phyloP scores from a whole-genome alignment of 2,797 vertebrate genomes.

The Hippopotamyrus pictus region DNA sequence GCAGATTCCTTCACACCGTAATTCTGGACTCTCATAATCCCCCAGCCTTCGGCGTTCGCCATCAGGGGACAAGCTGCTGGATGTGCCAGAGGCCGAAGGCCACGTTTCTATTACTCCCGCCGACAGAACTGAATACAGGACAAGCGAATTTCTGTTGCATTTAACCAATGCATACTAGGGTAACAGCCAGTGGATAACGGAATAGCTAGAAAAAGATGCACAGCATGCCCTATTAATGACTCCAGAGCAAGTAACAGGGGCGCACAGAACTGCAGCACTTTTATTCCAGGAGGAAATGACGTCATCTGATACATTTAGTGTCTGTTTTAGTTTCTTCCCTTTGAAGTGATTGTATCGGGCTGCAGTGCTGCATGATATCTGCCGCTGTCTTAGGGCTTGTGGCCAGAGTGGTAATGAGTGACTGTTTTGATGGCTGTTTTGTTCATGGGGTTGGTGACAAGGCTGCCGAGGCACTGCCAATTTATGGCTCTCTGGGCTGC shows the following conservation, averaged over 20 bases:
- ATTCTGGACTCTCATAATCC: neutral
- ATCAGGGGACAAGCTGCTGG: neutral
- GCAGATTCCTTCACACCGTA: neutral
- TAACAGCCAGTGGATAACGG: neutral
- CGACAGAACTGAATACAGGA: neutral
- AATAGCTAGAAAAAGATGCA: neutral
- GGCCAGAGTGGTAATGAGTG: conserved; percentile 46
- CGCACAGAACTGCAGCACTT: neutral
- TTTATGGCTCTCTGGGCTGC: conserved; percentile 53
- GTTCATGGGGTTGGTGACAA: conserved; percentile 54
- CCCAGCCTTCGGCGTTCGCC: neutral
- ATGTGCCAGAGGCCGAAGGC: neutral
- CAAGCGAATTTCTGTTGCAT: neutral
- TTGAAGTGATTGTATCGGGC: neutral
- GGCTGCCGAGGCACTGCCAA: conserved; percentile 45
- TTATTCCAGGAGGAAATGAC: neutral
- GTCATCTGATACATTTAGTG: neutral
- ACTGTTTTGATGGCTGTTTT: conserved; percentile 50
- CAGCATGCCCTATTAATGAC: neutral
- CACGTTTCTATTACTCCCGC: neutral
- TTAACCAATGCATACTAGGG: neutral
- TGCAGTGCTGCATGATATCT: neutral
- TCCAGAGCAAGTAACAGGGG: neutral
- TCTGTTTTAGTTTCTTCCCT: neutral
- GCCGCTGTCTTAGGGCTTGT: neutral